phyloP scores from a whole-genome alignment of 2,797 vertebrate genomes.

The Lemur catta region DNA sequence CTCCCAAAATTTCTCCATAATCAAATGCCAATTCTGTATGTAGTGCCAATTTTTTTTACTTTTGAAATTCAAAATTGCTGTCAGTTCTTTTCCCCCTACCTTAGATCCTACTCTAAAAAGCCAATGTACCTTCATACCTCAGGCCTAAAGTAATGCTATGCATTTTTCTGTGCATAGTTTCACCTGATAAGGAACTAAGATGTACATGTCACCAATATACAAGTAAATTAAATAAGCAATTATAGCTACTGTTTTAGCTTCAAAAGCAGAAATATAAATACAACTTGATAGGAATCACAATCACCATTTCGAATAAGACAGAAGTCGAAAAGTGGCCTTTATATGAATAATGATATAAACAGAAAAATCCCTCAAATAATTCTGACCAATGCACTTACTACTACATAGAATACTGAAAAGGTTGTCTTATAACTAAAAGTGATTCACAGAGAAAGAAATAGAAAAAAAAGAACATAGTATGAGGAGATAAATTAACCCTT shows the following conservation, averaged over 20 bases:
- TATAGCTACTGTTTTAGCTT: constrained; percentile 34
- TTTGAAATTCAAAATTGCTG: neutral
- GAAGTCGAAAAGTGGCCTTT: neutral
- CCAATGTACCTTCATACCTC: neutral
- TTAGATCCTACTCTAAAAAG: neutral
- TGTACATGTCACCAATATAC: neutral
- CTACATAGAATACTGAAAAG: neutral
- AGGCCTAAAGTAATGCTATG: neutral
- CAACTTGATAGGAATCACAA: neutral
- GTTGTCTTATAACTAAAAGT: neutral
- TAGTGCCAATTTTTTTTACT: neutral
- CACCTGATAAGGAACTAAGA: constrained; percentile 22
- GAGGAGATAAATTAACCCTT: neutral
- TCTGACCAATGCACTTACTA: neutral
- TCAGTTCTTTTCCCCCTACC: neutral
- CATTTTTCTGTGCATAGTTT: neutral
- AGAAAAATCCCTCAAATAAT: neutral
- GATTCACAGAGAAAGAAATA: constrained; percentile 35
- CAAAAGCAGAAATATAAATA: constrained; percentile 20
- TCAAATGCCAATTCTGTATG: neutral
- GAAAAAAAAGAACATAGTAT: neutral
- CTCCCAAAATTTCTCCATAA: neutral
- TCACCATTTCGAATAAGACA: constrained; percentile 14
- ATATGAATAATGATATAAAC: constrained; percentile 20
- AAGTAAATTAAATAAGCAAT: neutral